Evolutionary conservation across 2,888 invertebrate genomes (phyloP).

Genomic region (Ommatoiulus sabulosus): DNA sequence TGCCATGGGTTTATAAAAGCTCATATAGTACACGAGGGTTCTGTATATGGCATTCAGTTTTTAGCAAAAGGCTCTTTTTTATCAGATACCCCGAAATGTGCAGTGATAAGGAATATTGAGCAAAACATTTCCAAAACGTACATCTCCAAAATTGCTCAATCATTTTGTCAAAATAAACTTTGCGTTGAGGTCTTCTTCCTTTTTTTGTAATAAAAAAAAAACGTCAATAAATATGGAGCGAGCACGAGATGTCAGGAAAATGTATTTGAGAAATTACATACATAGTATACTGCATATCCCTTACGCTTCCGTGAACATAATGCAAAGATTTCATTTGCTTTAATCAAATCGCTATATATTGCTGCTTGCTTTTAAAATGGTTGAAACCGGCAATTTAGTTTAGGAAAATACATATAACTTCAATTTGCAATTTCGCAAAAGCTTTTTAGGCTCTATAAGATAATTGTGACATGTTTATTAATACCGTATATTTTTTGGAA

Average conservation of each 20-base stretch:
- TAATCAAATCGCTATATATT: neutral
- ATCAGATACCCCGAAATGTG: conserved; percentile 36
- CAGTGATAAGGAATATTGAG: conserved; percentile 43
- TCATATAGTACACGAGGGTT: neutral
- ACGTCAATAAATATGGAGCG: neutral
- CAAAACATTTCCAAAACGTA: conserved; percentile 9
- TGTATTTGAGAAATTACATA: neutral
- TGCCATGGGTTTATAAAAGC: neutral
- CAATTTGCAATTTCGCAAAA: neutral
- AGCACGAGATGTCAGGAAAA: neutral
- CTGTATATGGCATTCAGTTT: conserved; percentile 23
- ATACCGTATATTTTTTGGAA: too few species aligned
- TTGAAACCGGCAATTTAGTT: neutral
- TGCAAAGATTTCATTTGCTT: neutral
- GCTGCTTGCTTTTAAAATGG: neutral
- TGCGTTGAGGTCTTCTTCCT: neutral
- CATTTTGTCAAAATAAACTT: conserved; percentile 29
- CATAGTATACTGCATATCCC: neutral
- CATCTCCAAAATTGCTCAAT: conserved; percentile 38
- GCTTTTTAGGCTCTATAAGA: neutral
- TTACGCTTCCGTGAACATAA: neutral
- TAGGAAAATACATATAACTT: neutral
- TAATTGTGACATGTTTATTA: neutral
- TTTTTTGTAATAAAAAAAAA: neutral
- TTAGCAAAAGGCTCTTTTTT: neutral